Evolutionary conservation across 2,888 invertebrate genomes (phyloP), one percentile per base, ranked within the genome.

Genomic region (Coenonympha arcania): DNA sequence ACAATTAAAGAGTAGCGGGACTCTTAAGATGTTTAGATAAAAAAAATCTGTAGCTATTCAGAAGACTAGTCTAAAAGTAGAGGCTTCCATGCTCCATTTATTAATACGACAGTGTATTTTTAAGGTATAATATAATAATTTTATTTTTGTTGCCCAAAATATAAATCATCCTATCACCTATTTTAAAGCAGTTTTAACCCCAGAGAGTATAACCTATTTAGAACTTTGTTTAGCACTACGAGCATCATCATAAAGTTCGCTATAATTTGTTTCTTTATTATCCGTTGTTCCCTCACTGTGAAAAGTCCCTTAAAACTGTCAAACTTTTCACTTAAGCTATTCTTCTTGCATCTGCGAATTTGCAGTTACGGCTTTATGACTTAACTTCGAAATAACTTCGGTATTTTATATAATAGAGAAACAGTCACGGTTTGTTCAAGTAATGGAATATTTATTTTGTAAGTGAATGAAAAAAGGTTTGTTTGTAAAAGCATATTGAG

Each of bases 251-350:
- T 39, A 31, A 42, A 48, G 39, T 42, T 28, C 9, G 19, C 13
- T 34, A 42, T 24, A 22, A 36, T 6, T 18, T 16, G 15, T 24
- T 36, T 24, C 44, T 44, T 44, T 44, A 44, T 34, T 44, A 34
- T 34, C 44, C 34, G 26, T 44, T 44, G 44, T 26, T 46, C 53
- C 51, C 24, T 36, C 42, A 51, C 46, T 58, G 52, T 52, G 54
- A 54, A 48, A 43, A 37, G 48, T 47, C 48, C 49, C 62, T 62
- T 48, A 49, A 58, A 58, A 62, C 60, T 66, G 65, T 63, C 70
- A 71, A 81, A 81, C 81, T 81, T 81, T 80, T 71, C 77, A 81
- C 81, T 81, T 74, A 77, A 66, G 62, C 64, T 63, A 59, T 58
- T 58, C 63, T 62, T 52, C 69, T 64, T 63, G 65, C 69, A 74